Evolutionary conservation across 2,113 vertebrate genomes (phyloP).

Genomic region (Leptobrachium ailaonicum): DNA sequence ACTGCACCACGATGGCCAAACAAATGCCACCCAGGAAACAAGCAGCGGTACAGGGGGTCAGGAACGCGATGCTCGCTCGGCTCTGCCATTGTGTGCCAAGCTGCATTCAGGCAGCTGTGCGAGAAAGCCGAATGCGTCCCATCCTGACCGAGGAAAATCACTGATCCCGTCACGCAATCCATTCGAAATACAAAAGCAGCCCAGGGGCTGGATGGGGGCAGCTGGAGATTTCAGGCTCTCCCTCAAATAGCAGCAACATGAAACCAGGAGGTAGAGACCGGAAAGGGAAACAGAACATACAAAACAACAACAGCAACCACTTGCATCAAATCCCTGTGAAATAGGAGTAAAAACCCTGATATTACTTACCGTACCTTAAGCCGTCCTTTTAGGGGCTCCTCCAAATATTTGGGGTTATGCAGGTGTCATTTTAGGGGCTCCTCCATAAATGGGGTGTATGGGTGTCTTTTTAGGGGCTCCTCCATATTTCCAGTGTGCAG

Average conservation of each 20-base stretch:
- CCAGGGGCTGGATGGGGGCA: not conserved
- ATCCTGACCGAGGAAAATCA: not conserved
- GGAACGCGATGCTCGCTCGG: not conserved
- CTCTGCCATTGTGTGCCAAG: not conserved
- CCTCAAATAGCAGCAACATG: not conserved
- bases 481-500: no score
- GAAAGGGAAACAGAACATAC: no score
- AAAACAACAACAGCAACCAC: no score
- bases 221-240: not conserved
- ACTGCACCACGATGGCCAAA: not conserved
- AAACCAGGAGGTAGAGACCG: not conserved
- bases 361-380: no score
- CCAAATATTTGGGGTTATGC: no score
- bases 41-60: not conserved
- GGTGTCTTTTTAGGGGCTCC: no score
- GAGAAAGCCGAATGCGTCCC: slow-evolving; percentile 21
- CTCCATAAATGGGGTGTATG: no score
- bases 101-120: slow-evolving; percentile 1
- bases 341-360: no score
- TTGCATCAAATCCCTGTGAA: no score
- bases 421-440: no score
- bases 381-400: no score
- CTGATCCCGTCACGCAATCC: slow-evolving; percentile 9
- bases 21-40: not conserved
- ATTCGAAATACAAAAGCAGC: not conserved